These are phyloP conservation scores for Nymphalis c-album DNA, from an alignment of 2,888 invertebrate species.

Conservation along the genomic window DNA sequence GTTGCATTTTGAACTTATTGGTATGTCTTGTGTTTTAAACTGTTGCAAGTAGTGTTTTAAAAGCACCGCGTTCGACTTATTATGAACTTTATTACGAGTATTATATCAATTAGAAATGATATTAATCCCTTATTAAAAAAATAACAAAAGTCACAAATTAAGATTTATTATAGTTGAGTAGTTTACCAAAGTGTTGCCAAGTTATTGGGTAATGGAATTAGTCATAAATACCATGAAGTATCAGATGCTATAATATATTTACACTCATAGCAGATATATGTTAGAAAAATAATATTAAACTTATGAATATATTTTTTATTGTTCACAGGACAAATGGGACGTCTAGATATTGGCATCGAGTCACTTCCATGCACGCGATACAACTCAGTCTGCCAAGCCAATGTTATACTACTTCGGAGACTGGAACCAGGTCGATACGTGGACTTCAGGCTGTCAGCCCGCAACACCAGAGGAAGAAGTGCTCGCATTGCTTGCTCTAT, in stretches of 20 bases:
- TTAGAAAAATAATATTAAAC: not conserved
- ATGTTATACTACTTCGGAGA: slow-evolving; percentile 88
- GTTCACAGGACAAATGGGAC: slow-evolving; percentile 83
- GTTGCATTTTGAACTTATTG: slow-evolving; percentile 88
- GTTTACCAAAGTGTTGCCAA: no score
- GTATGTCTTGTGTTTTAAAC: slow-evolving; percentile 57
- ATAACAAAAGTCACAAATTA: no score
- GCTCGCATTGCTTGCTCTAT: slow-evolving; percentile 89
- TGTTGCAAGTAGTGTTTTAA: not conserved
- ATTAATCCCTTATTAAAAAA: no score
- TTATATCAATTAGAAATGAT: no score
- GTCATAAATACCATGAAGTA: no score
- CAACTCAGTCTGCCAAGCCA: slow-evolving; percentile 94
- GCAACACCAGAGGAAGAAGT: slow-evolving; percentile 89
- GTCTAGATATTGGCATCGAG: slow-evolving; percentile 89
- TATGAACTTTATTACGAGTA: not conserved
- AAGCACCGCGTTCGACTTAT: not conserved
- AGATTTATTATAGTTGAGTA: no score
- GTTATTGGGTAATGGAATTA: no score
- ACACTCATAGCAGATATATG: not conserved
- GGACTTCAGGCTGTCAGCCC: slow-evolving; percentile 87
- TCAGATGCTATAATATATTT: no score
- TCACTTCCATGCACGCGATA: slow-evolving; percentile 91
- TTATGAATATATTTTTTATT: slow-evolving; percentile 15
- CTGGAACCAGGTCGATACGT: slow-evolving; percentile 91